Evolutionary conservation across 2,113 vertebrate genomes (phyloP).

Genomic region (Chelonoidis abingdonii): DNA sequence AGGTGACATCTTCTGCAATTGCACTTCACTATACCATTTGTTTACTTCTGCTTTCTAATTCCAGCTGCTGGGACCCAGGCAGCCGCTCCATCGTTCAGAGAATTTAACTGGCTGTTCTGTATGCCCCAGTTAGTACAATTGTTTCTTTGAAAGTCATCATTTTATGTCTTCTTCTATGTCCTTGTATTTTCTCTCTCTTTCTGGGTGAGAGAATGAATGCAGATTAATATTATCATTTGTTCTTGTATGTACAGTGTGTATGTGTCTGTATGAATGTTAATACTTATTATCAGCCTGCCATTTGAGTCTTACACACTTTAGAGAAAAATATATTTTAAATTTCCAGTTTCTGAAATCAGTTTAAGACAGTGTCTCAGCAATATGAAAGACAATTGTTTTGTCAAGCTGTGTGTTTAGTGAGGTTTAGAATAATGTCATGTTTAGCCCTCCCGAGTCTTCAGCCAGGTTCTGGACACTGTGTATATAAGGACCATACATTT

Average conservation of each 20-base stretch:
- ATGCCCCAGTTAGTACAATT: background rate
- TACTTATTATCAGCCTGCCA: background rate
- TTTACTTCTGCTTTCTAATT: conserved; percentile 34
- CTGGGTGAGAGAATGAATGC: background rate
- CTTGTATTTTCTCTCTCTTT: background rate
- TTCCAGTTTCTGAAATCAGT: conserved; percentile 20
- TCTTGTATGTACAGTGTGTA: background rate
- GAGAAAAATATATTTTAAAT: background rate
- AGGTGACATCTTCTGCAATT: conserved; percentile 25
- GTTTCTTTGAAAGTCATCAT: background rate
- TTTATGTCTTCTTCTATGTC: background rate
- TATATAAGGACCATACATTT: background rate
- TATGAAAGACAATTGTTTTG: background rate
- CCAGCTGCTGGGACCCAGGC: conserved; percentile 33
- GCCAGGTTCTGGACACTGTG: background rate
- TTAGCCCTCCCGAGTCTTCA: background rate
- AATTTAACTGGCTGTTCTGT: conserved; percentile 1
- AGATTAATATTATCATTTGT: background rate
- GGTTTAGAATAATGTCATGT: background rate
- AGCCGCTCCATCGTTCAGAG: background rate
- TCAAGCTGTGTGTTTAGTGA: background rate
- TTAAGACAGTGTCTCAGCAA: background rate
- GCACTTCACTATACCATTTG: conserved; percentile 50
- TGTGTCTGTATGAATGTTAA: background rate
- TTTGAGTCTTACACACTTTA: background rate